phyloP scores from a whole-genome alignment of 2,797 vertebrate species.

The Odontamblyopus lacepedii region DNA sequence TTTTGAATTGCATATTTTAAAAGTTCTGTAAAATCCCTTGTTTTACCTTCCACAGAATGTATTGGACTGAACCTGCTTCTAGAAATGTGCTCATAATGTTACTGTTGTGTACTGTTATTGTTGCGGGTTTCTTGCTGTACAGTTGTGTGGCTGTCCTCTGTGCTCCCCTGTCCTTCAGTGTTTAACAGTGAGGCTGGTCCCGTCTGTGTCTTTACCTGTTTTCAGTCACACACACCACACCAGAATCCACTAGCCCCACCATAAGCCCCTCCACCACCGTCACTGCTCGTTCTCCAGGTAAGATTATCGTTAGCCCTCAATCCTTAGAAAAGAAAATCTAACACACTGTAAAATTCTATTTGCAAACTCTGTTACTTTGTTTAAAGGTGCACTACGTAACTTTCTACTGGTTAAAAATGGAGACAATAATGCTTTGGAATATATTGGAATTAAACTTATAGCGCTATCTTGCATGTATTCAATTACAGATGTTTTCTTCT shows the following conservation, averaged over 20 bases:
- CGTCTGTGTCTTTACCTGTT: slow-evolving; percentile 58
- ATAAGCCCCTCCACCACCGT: slow-evolving; percentile 2
- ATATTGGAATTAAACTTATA: too few species aligned
- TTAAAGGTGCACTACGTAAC: too few species aligned
- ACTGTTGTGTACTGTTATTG: slow-evolving; percentile 14
- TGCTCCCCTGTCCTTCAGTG: slow-evolving; percentile 19
- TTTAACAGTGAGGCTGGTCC: slow-evolving; percentile 39
- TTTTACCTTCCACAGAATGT: not conserved
- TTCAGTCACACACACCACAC: slow-evolving; percentile 54
- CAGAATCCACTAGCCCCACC: slow-evolving; percentile 25
- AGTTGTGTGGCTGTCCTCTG: slow-evolving; percentile 33
- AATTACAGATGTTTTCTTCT: too few species aligned
- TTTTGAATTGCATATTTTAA: not conserved
- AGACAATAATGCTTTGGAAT: too few species aligned
- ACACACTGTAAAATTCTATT: too few species aligned
- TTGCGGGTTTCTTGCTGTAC: slow-evolving; percentile 19
- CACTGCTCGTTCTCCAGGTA: slow-evolving; percentile 58
- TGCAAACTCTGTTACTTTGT: too few species aligned
- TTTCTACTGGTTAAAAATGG: too few species aligned
- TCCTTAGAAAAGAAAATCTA: too few species aligned
- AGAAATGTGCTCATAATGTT: not conserved
- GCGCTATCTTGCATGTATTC: too few species aligned
- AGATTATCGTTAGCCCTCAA: slow-evolving; percentile 28
- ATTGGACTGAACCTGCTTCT: slow-evolving; percentile 1
- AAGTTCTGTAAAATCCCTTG: not conserved